phyloP scores from a whole-genome alignment of 2,797 vertebrate genomes.

The Enteromius unitaeniatus region DNA sequence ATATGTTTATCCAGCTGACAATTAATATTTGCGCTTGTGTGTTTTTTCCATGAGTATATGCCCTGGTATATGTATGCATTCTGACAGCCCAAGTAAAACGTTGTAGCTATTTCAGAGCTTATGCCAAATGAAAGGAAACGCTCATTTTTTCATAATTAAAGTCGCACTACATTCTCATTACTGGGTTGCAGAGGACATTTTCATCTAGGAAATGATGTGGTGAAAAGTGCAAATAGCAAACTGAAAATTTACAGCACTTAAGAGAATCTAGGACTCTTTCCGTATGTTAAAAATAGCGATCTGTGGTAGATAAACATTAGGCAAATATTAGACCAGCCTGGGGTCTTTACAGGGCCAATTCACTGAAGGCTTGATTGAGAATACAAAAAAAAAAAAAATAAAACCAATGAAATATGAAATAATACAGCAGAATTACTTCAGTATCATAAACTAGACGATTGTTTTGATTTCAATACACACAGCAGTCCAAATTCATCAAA shows the following conservation, averaged over 20 bases:
- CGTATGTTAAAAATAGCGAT: background rate
- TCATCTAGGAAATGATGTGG: constrained; percentile 41
- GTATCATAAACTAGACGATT: constrained; percentile 26
- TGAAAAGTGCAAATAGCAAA: constrained; percentile 43
- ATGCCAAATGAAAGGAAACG: constrained; percentile 45
- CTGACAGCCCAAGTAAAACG: constrained; percentile 53
- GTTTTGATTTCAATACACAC: constrained; percentile 34
- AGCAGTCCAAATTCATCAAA: constrained; percentile 35
- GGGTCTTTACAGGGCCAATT: background rate
- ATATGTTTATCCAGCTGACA: constrained; percentile 71
- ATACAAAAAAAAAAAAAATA: background rate
- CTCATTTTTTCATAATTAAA: constrained; percentile 59
- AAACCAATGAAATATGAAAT: constrained; percentile 4
- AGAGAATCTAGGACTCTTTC: constrained; percentile 2
- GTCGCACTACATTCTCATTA: constrained; percentile 51
- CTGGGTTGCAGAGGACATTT: constrained; percentile 32
- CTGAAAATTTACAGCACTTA: constrained; percentile 17
- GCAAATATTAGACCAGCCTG: constrained; percentile 17
- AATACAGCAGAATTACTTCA: background rate
- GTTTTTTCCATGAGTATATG: constrained; percentile 53
- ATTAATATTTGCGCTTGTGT: constrained; percentile 62
- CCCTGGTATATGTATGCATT: constrained; percentile 59
- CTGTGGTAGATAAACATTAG: background rate
- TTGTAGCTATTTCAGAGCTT: constrained; percentile 33
- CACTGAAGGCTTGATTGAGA: background rate